Base-by-base conservation (phyloP, 2,888 invertebrate genomes). In the Drosophila setosimentum region DNA sequence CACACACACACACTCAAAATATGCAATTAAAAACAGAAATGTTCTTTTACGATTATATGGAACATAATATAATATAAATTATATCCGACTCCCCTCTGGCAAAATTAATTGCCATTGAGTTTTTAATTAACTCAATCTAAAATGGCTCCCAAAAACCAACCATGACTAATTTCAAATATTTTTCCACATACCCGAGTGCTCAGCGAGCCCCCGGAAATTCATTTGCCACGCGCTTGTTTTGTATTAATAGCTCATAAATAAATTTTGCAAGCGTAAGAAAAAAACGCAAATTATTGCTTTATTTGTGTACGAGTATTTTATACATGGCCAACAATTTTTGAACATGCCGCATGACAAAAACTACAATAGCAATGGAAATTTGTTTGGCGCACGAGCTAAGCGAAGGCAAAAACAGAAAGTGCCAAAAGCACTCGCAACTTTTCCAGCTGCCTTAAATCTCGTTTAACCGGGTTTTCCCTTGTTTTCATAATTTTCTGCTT, bases 161-260 rank as follows among this genome's bases (percentile, higher is more conserved):
- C 24, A 49, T 68, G 62, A 79, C 79, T 79, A 79, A 79, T 77
- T 77, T 78, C 42, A 32, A 29, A 32, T 40, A n/a, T 37, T 60
- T 30, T 49, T 57, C 33, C 37, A 18, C 35, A 45, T 16, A 24
- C 13, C 27, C 7, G 1, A 35, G 2, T 16, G 8, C 27, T 18
- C 30, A 0, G 8, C 35, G 13, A 16, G 6, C 33, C 11, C 35
- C 21, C 40, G 16, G 21, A 4, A 8, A 30, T 8, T 61, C 48
- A 62, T 70, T 65, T 62, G 82, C 85, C 78, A 78, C 83, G 78
- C 74, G 88, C 74, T 72, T 69, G 61, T 80, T 82, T 68, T 68
- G 70, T 72, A 86, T 88, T 86, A 88, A 85, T 83, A 79, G 81
- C 81, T 74, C 83, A 74, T 88, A 88, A 88, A 85, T 80, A 82